These are phyloP conservation scores for Ifrita kowaldi DNA, from an alignment of 2,113 vertebrate genomes.

Conservation along the genomic window DNA sequence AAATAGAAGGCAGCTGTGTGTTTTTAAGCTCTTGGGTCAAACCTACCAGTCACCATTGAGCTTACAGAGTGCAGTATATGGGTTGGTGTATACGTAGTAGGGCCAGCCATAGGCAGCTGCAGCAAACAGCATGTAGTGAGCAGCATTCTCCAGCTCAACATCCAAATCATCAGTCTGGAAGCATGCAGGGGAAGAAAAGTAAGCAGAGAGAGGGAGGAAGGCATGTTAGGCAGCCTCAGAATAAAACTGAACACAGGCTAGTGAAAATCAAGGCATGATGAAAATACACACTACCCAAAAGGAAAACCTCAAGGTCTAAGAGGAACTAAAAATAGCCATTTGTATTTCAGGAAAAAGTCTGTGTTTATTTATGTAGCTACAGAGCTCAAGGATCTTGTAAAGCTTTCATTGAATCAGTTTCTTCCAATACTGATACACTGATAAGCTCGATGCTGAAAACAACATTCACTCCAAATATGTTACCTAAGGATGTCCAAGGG, in stretches of 20 bases:
- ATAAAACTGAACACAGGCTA: not conserved
- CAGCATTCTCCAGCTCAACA: constrained; percentile 82
- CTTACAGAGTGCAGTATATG: constrained; percentile 84
- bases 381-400: not conserved
- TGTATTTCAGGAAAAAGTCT: not conserved
- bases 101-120: constrained; percentile 95
- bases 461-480: not conserved
- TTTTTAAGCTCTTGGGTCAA: not conserved
- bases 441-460: not conserved
- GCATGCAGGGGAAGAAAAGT: not conserved
- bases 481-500: not conserved
- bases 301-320: not conserved
- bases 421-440: not conserved
- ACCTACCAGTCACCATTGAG: constrained; percentile 89
- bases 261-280: not conserved
- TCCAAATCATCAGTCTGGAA: constrained; percentile 83
- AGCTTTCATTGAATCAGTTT: not conserved
- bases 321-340: not conserved
- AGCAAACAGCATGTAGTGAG: constrained; percentile 91
- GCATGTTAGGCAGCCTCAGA: not conserved
- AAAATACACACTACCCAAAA: not conserved
- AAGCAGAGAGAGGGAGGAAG: not conserved
- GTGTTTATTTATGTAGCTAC: not conserved
- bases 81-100: constrained; percentile 87
- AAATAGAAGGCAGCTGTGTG: not conserved